Percentiles rank a stretch among this genome's conserved stretches.
These are phyloP conservation scores for Cistogaster globosa DNA, from an alignment of 2,888 invertebrate genomes.

Conservation along the genomic window DNA sequence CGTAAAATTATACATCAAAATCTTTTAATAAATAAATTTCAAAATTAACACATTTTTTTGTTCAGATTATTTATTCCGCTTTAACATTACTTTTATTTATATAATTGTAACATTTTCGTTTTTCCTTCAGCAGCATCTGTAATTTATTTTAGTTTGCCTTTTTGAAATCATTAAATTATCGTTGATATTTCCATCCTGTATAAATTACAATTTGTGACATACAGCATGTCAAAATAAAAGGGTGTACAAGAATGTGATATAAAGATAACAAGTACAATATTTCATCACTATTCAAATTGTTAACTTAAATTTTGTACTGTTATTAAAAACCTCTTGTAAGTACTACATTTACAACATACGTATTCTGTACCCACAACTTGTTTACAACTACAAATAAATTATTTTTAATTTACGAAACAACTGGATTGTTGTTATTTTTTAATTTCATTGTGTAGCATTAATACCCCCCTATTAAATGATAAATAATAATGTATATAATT, in stretches of 20 bases:
- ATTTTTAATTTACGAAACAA: slow-evolving; percentile 51
- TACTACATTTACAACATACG: not conserved
- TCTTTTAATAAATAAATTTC: no score
- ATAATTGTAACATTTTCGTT: not conserved
- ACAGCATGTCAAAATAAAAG: slow-evolving; percentile 54
- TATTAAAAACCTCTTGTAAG: not conserved
- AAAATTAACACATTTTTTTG: no score
- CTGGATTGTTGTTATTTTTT: slow-evolving; percentile 27
- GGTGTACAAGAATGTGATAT: slow-evolving; percentile 49
- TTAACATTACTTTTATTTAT: not conserved
- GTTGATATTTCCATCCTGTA: slow-evolving; percentile 32
- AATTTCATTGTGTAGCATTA: slow-evolving; percentile 47
- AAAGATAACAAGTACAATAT: slow-evolving; percentile 49
- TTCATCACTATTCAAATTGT: slow-evolving; percentile 56
- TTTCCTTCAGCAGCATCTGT: not conserved
- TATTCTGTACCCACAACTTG: not conserved
- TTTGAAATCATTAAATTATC: slow-evolving; percentile 41
- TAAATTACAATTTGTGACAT: slow-evolving; percentile 44
- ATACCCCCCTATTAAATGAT: slow-evolving; percentile 58
- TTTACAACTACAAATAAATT: slow-evolving; percentile 9
- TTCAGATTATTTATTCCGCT: no score
- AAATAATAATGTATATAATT: slow-evolving; percentile 39
- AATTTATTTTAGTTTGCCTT: not conserved
- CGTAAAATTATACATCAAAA: no score
- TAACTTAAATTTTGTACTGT: slow-evolving; percentile 47